Evolutionary conservation across 2,797 vertebrate genomes (phyloP).

Genomic region (Labeo calbasu): DNA sequence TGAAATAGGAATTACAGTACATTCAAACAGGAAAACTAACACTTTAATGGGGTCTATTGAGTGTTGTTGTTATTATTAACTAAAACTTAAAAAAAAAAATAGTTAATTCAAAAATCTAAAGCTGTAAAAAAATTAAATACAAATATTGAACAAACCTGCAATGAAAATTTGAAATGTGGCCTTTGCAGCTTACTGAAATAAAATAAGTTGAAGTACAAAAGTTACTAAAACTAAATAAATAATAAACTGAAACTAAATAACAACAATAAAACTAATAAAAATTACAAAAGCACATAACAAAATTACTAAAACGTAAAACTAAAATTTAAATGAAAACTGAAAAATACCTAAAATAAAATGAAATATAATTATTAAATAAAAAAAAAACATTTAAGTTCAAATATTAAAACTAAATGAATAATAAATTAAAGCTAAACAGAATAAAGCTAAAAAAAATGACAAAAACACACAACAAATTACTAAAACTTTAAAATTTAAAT

Average conservation of each 20-base stretch:
- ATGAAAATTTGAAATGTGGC: too few relatives aligned
- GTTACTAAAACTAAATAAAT: neutral
- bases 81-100: too few relatives aligned
- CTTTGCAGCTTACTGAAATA: neutral
- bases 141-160: too few relatives aligned
- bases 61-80: neutral
- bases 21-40: neutral
- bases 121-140: too few relatives aligned
- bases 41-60: neutral
- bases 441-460: neutral
- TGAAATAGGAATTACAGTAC: neutral
- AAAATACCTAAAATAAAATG: too few relatives aligned
- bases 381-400: neutral
- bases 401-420: neutral
- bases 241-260: neutral
- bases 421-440: neutral
- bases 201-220: too few relatives aligned
- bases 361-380: too few relatives aligned
- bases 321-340: too few relatives aligned
- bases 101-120: neutral
- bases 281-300: neutral
- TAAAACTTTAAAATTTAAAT: too few relatives aligned
- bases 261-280: neutral
- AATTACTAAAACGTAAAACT: neutral
- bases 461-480: neutral